phyloP scores from a whole-genome alignment of 37 sponge, comb jelly and placozoan genomes.

The Oopsacas minuta region DNA sequence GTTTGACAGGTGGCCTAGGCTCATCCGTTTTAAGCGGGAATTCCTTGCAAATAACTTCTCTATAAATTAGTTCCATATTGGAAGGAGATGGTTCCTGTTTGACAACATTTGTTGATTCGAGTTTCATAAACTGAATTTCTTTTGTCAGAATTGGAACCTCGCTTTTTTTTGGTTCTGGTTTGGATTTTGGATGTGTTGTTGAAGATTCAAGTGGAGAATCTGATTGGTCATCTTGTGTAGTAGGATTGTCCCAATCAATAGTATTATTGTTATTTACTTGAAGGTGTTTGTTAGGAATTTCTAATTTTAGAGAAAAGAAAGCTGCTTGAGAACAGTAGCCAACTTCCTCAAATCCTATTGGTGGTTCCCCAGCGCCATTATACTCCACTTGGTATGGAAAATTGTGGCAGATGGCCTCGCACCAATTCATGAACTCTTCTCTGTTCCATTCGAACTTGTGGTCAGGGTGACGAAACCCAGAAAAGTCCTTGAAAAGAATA shows the following conservation, averaged over 20 bases:
- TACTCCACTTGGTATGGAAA: conserved; percentile 53
- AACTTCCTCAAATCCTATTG: conserved; percentile 21
- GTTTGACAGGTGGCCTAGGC: background rate
- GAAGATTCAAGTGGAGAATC: background rate
- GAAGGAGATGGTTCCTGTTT: background rate
- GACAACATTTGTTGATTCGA: no score
- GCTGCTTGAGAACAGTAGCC: conserved; percentile 86
- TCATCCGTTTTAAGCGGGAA: background rate
- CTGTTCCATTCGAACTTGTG: conserved; percentile 96
- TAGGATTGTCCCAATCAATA: background rate
- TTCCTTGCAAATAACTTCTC: background rate
- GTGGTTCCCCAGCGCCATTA: conserved; percentile 65
- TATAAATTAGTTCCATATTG: background rate
- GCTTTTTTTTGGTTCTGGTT: background rate
- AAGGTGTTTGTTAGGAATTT: background rate
- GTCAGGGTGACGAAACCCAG: conserved; percentile 73
- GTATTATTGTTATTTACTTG: background rate
- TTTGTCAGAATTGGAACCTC: background rate
- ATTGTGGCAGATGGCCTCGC: conserved; percentile 20
- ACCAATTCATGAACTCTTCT: conserved; percentile 50
- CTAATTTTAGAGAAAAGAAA: conserved; percentile 33
- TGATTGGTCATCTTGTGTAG: no score
- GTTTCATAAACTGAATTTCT: background rate
- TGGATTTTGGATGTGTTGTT: background rate
- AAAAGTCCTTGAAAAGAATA: conserved; percentile 64